Base-by-base conservation (phyloP, 64 coral and sea anemone species). In the Orbicella faveolata region DNA sequence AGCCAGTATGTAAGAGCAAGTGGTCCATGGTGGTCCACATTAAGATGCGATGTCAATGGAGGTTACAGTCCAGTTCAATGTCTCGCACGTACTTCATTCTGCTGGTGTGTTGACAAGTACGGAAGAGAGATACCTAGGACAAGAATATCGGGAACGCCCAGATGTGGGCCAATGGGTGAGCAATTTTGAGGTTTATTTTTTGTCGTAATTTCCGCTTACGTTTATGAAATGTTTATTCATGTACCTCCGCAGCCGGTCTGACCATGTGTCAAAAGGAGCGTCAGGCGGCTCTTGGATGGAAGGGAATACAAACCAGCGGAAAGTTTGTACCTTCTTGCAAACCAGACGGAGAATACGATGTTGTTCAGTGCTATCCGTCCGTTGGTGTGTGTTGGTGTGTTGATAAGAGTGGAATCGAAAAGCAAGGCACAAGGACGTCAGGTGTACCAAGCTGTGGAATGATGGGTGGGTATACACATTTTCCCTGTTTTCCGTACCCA, bases 361-460 rank as follows among this genome's bases (percentile, higher is more conserved):
- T 51, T 74, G 82, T 90, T 21, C 94, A 96, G 14, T 96, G 94
- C 13, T 52, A 68, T 35, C 25, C 13, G 1, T 65, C 82, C 39
- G 65, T 62, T 26, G 54, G 76, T 34, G 52, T 89, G 18, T 96
- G 94, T 35, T 96, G 94, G 91, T 96, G 94, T 77, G 94, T 93
- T 7, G 88, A 96, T 52, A 62, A 77, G 17, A 93, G 87, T 81
- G 94, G 94, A 21, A 84, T 86, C 16, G 75, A 89, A 35, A 77
- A 93, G 20, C 78, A 79, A 23, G 67, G 83, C 9, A 92, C 94
- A 13, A 92, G 79, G 48, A 88, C 88, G 6, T 23, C 63, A 18
- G 73, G 94, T 34, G 74, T 76, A 70, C 90, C 91, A 35, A 90
- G 75, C 23, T 94, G 93, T 52, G 89, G 77, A 30, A 61, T 92